Evolutionary conservation across 2,888 invertebrate genomes (phyloP).

Genomic region (Amitus sp.): DNA sequence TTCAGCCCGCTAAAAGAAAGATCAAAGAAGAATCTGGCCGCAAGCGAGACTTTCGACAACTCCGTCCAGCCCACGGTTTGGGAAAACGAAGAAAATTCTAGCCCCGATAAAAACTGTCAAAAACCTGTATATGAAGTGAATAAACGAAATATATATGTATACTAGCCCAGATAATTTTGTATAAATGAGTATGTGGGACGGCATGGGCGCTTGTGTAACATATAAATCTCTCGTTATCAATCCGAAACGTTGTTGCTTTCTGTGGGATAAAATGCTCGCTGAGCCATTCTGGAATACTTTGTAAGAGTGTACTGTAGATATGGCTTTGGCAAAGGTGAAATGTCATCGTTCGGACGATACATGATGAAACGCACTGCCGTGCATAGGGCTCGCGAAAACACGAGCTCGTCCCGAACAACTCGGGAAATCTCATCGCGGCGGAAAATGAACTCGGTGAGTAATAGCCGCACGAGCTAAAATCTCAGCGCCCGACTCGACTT

Average conservation of each 20-base stretch:
- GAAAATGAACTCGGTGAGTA: conserved; percentile 54
- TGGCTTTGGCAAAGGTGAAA: conserved; percentile 46
- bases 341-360: conserved; percentile 49
- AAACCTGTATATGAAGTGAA: conserved; percentile 8
- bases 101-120: too few relatives aligned
- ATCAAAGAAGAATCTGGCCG: conserved; percentile 52
- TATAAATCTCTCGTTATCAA: conserved; percentile 1
- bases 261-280: neutral
- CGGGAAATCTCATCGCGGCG: conserved; percentile 38
- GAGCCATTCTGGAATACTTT: neutral
- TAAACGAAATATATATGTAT: neutral
- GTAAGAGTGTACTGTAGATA: neutral
- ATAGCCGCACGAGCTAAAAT: neutral
- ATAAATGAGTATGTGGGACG: neutral
- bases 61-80: conserved; percentile 68
- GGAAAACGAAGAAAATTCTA: conserved; percentile 58
- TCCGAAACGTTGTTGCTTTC: neutral
- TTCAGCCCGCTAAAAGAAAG: conserved; percentile 40
- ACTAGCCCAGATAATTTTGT: neutral
- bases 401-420: conserved; percentile 46
- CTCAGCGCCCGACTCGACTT: too few relatives aligned
- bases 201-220: too few relatives aligned
- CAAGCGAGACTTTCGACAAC: conserved; percentile 75
- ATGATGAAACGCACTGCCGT: conserved; percentile 29
- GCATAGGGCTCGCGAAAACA: conserved; percentile 43